A percentile compares a stretch with the other conserved stretches of the same genome.
phyloP scores from a whole-genome alignment of 2,888 invertebrate genomes.

The Drosophila stalkeri region DNA sequence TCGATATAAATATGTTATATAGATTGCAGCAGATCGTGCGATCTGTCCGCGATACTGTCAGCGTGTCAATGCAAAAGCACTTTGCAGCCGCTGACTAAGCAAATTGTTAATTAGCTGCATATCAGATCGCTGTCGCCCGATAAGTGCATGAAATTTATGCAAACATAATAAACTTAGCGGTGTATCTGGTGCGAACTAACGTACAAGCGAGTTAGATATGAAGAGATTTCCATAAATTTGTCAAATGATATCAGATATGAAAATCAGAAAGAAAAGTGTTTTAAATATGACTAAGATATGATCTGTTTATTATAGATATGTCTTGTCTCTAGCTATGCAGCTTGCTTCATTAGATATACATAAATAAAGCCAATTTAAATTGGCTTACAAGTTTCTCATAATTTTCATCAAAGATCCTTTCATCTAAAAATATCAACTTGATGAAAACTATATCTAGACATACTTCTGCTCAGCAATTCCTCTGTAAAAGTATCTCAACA shows the following conservation, averaged over 20 bases:
- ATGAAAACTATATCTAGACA: no score
- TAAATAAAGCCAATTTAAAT: neutral
- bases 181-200: conserved; percentile 6
- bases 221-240: neutral
- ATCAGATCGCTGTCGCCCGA: conserved; percentile 41
- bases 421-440: neutral
- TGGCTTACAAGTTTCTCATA: neutral
- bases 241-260: neutral
- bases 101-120: conserved; percentile 49
- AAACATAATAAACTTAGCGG: neutral
- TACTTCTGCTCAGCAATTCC: no score
- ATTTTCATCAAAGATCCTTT: neutral
- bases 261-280: neutral
- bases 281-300: neutral
- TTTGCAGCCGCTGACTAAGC: conserved; percentile 38
- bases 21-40: conserved; percentile 5
- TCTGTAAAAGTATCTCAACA: neutral
- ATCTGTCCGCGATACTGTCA: conserved; percentile 57
- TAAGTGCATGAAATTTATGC: conserved; percentile 21
- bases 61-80: conserved; percentile 48
- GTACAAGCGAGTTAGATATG: neutral
- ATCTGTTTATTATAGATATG: neutral
- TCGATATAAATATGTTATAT: conserved; percentile 6
- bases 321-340: neutral
- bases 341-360: no score